These are phyloP conservation scores for Drosophila obscura DNA, from an alignment of 1,140 invertebrate species.

Conservation along the genomic window DNA sequence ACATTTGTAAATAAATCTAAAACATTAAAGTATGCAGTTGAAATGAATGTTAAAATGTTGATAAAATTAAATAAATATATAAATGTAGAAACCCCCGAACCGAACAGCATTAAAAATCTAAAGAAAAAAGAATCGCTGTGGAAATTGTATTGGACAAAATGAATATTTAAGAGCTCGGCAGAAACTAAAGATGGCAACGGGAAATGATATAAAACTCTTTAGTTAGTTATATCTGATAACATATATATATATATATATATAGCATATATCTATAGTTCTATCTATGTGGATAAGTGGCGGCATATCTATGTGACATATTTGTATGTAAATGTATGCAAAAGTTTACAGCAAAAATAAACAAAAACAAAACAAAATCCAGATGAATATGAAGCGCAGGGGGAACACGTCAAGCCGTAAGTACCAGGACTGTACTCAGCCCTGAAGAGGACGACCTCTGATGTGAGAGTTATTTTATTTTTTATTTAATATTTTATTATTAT, in stretches of 20 bases:
- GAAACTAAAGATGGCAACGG: constrained; percentile 13
- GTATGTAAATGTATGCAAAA: constrained; percentile 72
- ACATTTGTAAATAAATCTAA: constrained; percentile 61
- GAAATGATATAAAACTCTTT: constrained; percentile 34
- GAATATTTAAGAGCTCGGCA: constrained; percentile 66
- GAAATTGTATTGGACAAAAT: constrained; percentile 14
- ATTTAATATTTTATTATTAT: no score
- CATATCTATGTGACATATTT: constrained; percentile 73
- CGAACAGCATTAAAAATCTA: constrained; percentile 35
- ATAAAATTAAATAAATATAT: constrained; percentile 52
- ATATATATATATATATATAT: constrained; percentile 32
- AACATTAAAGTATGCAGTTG: constrained; percentile 47
- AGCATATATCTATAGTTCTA: constrained; percentile 44
- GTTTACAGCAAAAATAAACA: constrained; percentile 67
- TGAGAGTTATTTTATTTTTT: no score
- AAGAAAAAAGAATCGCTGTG: constrained; percentile 22
- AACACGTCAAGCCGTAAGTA: no score
- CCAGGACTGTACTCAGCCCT: no score
- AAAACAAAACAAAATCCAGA: constrained; percentile 26
- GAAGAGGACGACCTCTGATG: no score
- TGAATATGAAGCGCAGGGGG: neutral
- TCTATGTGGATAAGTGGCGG: constrained; percentile 55
- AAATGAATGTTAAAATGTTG: constrained; percentile 67
- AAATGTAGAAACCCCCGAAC: constrained; percentile 38
- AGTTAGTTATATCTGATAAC: constrained; percentile 51